Conservation (phyloP, 2,888 invertebrate genomes). For the Polydrusus tereticollis region DNA sequence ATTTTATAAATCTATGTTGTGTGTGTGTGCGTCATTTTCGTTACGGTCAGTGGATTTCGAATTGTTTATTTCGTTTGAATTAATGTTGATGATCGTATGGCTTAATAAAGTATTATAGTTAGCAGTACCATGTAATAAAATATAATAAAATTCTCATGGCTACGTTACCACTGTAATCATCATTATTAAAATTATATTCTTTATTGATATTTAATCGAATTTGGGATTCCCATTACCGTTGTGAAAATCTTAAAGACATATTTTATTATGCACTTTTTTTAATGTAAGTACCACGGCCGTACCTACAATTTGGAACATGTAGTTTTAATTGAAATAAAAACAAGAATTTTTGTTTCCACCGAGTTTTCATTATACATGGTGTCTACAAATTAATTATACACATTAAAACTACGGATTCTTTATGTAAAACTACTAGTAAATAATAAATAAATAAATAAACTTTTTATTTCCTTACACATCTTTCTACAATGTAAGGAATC, state of each 20-base stretch:
- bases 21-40: constrained; percentile 19
- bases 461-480: no score
- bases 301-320: no score
- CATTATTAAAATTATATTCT: constrained; percentile 15
- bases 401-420: no score
- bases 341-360: no score
- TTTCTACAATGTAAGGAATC: no score
- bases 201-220: constrained; percentile 21
- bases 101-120: constrained; percentile 28
- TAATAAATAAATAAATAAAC: no score
- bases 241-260: not conserved
- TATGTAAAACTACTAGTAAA: no score
- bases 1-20: constrained; percentile 26
- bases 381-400: no score
- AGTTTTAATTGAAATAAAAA: no score
- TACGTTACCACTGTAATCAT: constrained; percentile 14
- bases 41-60: constrained; percentile 21
- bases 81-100: constrained; percentile 30
- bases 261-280: no score
- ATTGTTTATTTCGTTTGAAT: constrained; percentile 34
- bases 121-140: constrained; percentile 13
- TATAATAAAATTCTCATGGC: constrained; percentile 29
- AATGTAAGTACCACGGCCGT: no score
- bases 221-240: constrained; percentile 6
- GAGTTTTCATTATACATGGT: no score